phyloP scores from a whole-genome alignment of 1,140 invertebrate genomes.

The Hermetia illucens region DNA sequence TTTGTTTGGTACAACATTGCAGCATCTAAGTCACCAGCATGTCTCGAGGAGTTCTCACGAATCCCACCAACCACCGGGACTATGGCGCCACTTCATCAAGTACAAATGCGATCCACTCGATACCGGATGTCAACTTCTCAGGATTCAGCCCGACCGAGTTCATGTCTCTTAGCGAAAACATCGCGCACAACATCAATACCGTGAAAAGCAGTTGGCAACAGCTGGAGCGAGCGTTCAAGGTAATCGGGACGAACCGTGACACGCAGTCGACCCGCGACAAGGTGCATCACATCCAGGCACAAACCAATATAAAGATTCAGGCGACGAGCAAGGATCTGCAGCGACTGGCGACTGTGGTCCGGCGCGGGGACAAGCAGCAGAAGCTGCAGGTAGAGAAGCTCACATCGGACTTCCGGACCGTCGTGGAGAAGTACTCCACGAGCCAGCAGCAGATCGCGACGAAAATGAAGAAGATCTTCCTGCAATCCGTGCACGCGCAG shows the following conservation, averaged over 20 bases:
- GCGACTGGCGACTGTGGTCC: slow-evolving; percentile 47
- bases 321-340: slow-evolving; percentile 58
- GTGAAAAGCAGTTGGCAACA: slow-evolving; percentile 54
- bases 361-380: slow-evolving; percentile 56
- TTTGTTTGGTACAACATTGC: too few relatives aligned
- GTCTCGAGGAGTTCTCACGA: too few relatives aligned
- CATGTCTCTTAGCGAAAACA: slow-evolving; percentile 56
- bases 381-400: slow-evolving; percentile 71
- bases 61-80: too few relatives aligned
- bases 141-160: slow-evolving; percentile 59
- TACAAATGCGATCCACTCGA: slow-evolving; percentile 23
- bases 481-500: slow-evolving; percentile 29
- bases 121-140: slow-evolving; percentile 46
- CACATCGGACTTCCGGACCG: slow-evolving; percentile 63
- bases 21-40: too few relatives aligned
- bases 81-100: slow-evolving; percentile 33
- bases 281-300: slow-evolving; percentile 57
- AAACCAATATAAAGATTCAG: slow-evolving; percentile 58
- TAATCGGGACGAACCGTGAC: slow-evolving; percentile 63
- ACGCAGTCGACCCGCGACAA: slow-evolving; percentile 33
- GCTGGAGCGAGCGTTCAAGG: slow-evolving; percentile 58
- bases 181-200: slow-evolving; percentile 63
- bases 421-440: slow-evolving; percentile 58
- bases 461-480: slow-evolving; percentile 61
- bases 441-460: slow-evolving; percentile 65